These are phyloP conservation scores for Gymnosoma rotundatum DNA, from an alignment of 2,888 invertebrate genomes.

Conservation along the genomic window DNA sequence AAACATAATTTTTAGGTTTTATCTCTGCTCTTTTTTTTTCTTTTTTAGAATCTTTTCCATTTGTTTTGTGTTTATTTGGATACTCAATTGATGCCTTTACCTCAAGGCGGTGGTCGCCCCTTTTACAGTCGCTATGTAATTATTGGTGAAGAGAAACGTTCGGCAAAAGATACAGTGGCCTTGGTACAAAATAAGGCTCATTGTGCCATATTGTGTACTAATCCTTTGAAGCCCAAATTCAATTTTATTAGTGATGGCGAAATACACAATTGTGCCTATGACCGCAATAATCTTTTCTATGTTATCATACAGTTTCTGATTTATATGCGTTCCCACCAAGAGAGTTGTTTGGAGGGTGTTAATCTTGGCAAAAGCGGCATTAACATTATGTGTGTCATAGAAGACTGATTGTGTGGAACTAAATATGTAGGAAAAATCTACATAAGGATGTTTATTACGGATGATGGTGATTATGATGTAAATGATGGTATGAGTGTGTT, in stretches of 20 bases:
- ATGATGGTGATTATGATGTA: too few species aligned
- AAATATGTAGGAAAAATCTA: background rate
- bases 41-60: slow-evolving; percentile 90
- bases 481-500: background rate
- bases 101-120: slow-evolving; percentile 86
- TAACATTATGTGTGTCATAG: slow-evolving; percentile 92
- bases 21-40: background rate
- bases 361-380: slow-evolving; percentile 91
- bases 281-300: slow-evolving; percentile 94
- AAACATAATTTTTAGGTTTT: background rate
- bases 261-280: slow-evolving; percentile 87
- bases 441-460: too few species aligned
- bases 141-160: slow-evolving; percentile 80
- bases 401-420: slow-evolving; percentile 79
- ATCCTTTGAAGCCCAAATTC: slow-evolving; percentile 81
- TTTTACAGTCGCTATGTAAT: slow-evolving; percentile 84
- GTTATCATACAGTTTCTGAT: slow-evolving; percentile 91
- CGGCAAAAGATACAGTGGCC: slow-evolving; percentile 79
- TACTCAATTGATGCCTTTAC: slow-evolving; percentile 87
- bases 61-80: slow-evolving; percentile 93
- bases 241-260: slow-evolving; percentile 85
- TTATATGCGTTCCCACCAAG: slow-evolving; percentile 88
- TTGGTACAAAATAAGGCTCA: slow-evolving; percentile 81
- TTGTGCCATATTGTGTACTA: slow-evolving; percentile 81
- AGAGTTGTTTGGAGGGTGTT: slow-evolving; percentile 89